Evolutionary conservation across 2,113 vertebrate genomes (phyloP).

Genomic region (Danio rerio): GRCz12tu NC_133186.1:38129001-38129500

Average conservation of each 20-base stretch:
- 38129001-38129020: neutral
- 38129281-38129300: neutral
- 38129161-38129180: constrained; percentile 21
- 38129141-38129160: neutral
- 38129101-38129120: neutral
- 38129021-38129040: neutral
- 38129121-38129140: neutral
- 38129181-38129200: neutral
- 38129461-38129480: no score
- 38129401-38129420: no score
- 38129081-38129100: neutral
- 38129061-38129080: neutral
- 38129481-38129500: neutral
- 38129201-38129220: neutral
- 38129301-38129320: neutral
- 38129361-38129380: neutral
- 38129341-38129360: neutral
- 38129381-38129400: no score
- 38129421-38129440: no score
- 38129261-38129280: neutral
- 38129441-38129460: no score
- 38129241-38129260: neutral
- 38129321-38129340: neutral
- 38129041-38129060: neutral
- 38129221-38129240: neutral